These are phyloP conservation scores for Chaenodraco wilsoni DNA, from an alignment of 2,797 vertebrate genomes.

Conservation along the genomic window DNA sequence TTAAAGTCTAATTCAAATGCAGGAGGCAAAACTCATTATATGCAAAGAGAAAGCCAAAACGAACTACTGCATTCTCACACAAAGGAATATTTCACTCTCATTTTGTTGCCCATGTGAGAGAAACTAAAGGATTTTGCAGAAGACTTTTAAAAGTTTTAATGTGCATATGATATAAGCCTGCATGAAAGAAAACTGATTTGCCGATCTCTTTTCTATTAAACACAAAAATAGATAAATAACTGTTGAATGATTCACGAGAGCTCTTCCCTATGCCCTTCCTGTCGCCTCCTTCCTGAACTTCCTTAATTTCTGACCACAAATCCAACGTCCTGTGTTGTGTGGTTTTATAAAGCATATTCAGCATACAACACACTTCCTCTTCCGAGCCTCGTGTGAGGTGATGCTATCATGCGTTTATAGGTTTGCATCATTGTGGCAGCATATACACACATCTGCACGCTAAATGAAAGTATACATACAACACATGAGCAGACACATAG, in stretches of 20 bases:
- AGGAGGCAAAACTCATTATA: neutral
- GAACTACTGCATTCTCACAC: neutral
- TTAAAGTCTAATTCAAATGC: neutral
- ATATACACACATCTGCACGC: conserved; percentile 6
- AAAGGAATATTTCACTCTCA: neutral
- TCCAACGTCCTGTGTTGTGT: conserved; percentile 14
- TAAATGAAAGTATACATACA: neutral
- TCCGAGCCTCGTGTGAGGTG: neutral
- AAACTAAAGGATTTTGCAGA: neutral
- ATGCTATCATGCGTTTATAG: neutral
- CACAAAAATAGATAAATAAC: neutral
- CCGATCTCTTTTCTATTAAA: neutral
- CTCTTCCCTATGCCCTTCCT: conserved; percentile 24
- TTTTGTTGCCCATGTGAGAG: no score
- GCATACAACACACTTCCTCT: neutral
- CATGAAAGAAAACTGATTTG: neutral
- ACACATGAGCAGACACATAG: conserved; percentile 26
- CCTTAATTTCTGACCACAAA: conserved; percentile 41
- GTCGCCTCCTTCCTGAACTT: conserved; percentile 40
- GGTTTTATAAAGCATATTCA: neutral
- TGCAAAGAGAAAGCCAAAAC: conserved; percentile 1
- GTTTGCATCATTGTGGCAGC: neutral
- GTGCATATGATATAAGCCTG: neutral
- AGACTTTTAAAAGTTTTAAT: neutral
- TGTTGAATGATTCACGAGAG: conserved; percentile 32